Base-by-base conservation (phyloP, 1,140 invertebrate genomes). In the Armadillidium nasatum region DNA sequence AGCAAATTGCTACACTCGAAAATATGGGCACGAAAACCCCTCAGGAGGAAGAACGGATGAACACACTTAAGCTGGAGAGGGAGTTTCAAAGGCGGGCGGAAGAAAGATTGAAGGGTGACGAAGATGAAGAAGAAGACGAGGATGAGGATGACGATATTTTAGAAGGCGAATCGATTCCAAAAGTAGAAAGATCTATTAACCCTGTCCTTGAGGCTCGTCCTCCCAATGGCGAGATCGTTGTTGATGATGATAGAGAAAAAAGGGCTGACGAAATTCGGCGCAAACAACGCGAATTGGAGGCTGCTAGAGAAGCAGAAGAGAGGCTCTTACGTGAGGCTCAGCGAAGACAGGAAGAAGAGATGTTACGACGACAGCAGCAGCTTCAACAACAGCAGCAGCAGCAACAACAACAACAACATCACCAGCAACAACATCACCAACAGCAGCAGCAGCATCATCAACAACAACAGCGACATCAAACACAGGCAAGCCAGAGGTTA, bases 21-120 rank as follows among this genome's bases (percentile, higher is more conserved):
- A 84, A 87, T 0, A 83, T 93, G 71, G 85, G 89, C 10, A 88
- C 90, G 33, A 86, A 92, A 77, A 91, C 90, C 4, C 84, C 90
- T 0, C 91, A 92, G 82, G 93, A 96, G 83, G 94, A 93, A 76
- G 94, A 96, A 83, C 92, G 95, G 82, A 84, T 96, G 19, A 87
- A 93, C 74, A 91, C 93, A 7, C 85, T 96, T 67, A 90, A 91
- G 76, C 85, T 96, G 7, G 94, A 96, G 84, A 87, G 91, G 77
- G 94, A 96, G 83, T 96, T 96, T 83, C 92, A 96, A 81, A 88
- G 93, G 54, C 86, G 94, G 68, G 94, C 93, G 4, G 91, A 92
- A 83, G 92, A 94, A 84, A 87, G 88, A 50, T 88, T 90, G 21
- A 89, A 88, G 79, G 88, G 91, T 54, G 91, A 94, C 81, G 92